Percentiles rank a stretch among this genome's conserved stretches.
Evolutionary conservation across 1,140 invertebrate genomes (phyloP).

Genomic region (Spodoptera frugiperda): DNA sequence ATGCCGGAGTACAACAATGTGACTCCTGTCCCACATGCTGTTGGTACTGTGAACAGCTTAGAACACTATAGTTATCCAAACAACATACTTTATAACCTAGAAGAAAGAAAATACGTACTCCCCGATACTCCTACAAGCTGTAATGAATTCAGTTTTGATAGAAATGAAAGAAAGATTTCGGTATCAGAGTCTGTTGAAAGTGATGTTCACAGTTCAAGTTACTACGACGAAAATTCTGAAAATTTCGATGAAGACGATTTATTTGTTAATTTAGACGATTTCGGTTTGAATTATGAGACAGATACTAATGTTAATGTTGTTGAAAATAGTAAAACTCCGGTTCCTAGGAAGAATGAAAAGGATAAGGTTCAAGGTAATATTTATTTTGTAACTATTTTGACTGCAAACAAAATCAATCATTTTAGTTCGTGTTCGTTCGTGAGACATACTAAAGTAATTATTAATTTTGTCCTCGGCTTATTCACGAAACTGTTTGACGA

Average conservation of each 20-base stretch:
- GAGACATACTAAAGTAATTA: too few species aligned
- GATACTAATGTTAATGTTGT: conserved; percentile 57
- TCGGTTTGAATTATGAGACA: conserved; percentile 72
- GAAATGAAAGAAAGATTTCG: conserved; percentile 72
- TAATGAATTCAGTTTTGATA: conserved; percentile 78
- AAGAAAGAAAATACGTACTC: conserved; percentile 73
- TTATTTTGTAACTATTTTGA: neutral
- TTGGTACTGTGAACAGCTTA: conserved; percentile 68
- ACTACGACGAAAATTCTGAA: conserved; percentile 81
- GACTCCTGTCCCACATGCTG: conserved; percentile 56
- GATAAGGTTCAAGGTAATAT: conserved; percentile 72
- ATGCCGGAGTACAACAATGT: conserved; percentile 60
- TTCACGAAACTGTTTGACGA: too few species aligned
- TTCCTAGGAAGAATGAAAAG: conserved; percentile 62
- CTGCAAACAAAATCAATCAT: neutral
- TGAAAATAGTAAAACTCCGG: conserved; percentile 49
- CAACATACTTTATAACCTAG: conserved; percentile 79
- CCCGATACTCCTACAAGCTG: conserved; percentile 81
- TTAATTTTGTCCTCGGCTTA: too few species aligned
- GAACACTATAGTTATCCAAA: conserved; percentile 83
- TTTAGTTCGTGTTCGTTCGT: too few species aligned
- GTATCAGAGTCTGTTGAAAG: conserved; percentile 80
- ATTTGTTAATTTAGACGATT: conserved; percentile 81
- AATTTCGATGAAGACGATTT: conserved; percentile 80
- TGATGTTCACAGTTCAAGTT: conserved; percentile 74